phyloP scores from a whole-genome alignment of 2,888 invertebrate species.

The Tachina grossa region DNA sequence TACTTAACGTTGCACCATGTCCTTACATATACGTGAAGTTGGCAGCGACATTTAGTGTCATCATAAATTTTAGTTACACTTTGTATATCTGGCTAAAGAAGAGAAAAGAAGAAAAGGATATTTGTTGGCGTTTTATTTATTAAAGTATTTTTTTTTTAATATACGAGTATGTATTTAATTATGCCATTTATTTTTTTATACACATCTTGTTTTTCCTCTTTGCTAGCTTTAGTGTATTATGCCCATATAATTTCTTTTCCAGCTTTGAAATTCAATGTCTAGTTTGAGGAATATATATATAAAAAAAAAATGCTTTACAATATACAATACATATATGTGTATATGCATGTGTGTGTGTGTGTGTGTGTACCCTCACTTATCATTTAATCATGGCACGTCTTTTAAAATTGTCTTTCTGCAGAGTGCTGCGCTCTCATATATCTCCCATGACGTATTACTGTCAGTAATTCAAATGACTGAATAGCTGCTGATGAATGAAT shows the following conservation, averaged over 20 bases:
- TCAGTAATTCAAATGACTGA: slow-evolving; percentile 59
- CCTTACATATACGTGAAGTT: slow-evolving; percentile 13
- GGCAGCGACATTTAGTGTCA: slow-evolving; percentile 47
- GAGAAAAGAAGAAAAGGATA: slow-evolving; percentile 12
- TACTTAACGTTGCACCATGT: slow-evolving; percentile 1
- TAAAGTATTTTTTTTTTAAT: background rate
- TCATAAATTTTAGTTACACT: slow-evolving; percentile 60
- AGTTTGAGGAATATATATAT: background rate
- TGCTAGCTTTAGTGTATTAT: slow-evolving; percentile 31
- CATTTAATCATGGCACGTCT: slow-evolving; percentile 62
- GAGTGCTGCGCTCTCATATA: slow-evolving; percentile 46
- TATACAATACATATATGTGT: background rate
- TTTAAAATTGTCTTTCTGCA: slow-evolving; percentile 43
- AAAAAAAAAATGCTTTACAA: background rate
- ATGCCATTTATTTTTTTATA: slow-evolving; percentile 21
- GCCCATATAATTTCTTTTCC: slow-evolving; percentile 37
- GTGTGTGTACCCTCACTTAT: slow-evolving; percentile 18
- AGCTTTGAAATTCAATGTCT: background rate
- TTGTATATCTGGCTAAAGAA: slow-evolving; percentile 1
- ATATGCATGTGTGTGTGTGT: background rate
- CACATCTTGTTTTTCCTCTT: slow-evolving; percentile 1
- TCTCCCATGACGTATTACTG: slow-evolving; percentile 62
- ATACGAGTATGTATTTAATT: slow-evolving; percentile 11
- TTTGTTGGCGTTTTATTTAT: slow-evolving; percentile 11
- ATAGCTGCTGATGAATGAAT: slow-evolving; percentile 48